phyloP scores from a whole-genome alignment of 2,888 invertebrate species.

The Ypsolopha scabrella region DNA sequence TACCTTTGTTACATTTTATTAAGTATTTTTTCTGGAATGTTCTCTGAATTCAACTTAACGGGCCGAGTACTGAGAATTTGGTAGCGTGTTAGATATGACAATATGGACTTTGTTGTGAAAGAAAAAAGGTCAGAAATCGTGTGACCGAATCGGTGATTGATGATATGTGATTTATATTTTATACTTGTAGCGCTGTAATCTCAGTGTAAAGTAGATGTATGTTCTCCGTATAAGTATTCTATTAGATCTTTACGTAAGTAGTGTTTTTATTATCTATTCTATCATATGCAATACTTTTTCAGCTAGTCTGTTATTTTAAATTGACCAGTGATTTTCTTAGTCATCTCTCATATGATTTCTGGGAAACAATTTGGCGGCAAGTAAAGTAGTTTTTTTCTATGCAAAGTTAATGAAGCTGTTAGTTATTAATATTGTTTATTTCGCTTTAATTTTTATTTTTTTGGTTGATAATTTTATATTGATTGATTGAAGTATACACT shows the following conservation, averaged over 20 bases:
- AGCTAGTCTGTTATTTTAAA: constrained; percentile 58
- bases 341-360: constrained; percentile 24
- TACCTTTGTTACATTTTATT: constrained; percentile 51
- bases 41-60: constrained; percentile 16
- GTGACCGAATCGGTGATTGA: constrained; percentile 23
- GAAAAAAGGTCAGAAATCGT: constrained; percentile 15
- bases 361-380: constrained; percentile 10
- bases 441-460: constrained; percentile 32
- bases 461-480: constrained; percentile 64
- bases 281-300: constrained; percentile 49
- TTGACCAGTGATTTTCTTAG: constrained; percentile 37
- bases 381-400: constrained; percentile 11
- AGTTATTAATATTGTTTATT: constrained; percentile 40
- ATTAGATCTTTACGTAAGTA: constrained; percentile 35
- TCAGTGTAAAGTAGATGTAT: constrained; percentile 21
- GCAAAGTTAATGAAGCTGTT: constrained; percentile 26
- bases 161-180: constrained; percentile 56
- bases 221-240: constrained; percentile 42
- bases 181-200: constrained; percentile 49
- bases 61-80: constrained; percentile 24
- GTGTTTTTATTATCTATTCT: constrained; percentile 41
- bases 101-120: constrained; percentile 14
- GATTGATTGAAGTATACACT: constrained; percentile 48
- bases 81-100: constrained; percentile 17
- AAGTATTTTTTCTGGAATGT: constrained; percentile 23